Evolutionary conservation across 2,113 vertebrate genomes (phyloP).

Genomic region (Oenanthe melanoleuca): DNA sequence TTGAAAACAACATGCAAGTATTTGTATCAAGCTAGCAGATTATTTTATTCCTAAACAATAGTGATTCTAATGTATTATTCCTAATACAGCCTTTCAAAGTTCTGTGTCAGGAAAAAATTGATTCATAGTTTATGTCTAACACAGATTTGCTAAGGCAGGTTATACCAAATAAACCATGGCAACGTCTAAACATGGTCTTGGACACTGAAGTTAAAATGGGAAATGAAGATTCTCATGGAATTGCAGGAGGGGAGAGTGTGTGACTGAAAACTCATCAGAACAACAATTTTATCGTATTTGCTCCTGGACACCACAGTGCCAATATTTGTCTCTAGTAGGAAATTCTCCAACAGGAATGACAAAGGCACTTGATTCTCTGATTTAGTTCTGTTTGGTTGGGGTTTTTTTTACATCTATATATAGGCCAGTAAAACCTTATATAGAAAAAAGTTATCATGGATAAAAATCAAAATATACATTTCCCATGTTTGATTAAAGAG

Average conservation of each 20-base stretch:
- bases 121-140: not conserved
- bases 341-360: not conserved
- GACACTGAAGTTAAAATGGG: not conserved
- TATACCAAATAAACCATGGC: not conserved
- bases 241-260: not conserved
- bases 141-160: not conserved
- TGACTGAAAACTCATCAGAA: not conserved
- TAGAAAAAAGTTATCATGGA: not conserved
- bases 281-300: not conserved
- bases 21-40: not conserved
- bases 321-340: not conserved
- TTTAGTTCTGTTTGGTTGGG: not conserved
- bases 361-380: not conserved
- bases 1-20: not conserved
- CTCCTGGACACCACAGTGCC: not conserved
- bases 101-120: not conserved
- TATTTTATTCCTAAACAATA: not conserved
- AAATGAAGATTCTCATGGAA: not conserved
- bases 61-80: not conserved
- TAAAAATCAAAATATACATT: not conserved
- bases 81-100: not conserved
- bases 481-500: not conserved
- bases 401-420: not conserved
- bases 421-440: not conserved
- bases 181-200: not conserved